These are phyloP conservation scores for Andrena bucephala DNA, from an alignment of 2,888 invertebrate genomes.

Conservation along the genomic window DNA sequence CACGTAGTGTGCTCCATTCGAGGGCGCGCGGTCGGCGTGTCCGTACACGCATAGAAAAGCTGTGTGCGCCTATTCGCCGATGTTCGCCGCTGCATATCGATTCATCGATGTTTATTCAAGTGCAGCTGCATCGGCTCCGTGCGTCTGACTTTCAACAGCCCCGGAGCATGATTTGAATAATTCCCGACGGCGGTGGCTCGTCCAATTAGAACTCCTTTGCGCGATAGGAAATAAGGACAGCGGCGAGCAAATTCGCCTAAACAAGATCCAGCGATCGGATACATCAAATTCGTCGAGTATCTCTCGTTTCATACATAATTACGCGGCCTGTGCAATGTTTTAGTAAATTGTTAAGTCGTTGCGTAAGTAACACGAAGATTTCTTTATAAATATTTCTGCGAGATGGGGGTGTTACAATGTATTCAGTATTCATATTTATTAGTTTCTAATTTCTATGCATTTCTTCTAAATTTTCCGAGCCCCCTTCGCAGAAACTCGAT, in stretches of 20 bases:
- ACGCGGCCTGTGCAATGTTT: neutral
- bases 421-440: too few relatives aligned
- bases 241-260: slow-evolving; percentile 24
- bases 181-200: slow-evolving; percentile 48
- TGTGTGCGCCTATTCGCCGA: slow-evolving; percentile 60
- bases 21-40: slow-evolving; percentile 38
- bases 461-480: too few relatives aligned
- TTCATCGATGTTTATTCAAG: slow-evolving; percentile 73
- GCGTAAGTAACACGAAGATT: too few relatives aligned
- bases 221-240: slow-evolving; percentile 18
- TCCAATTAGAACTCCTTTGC: slow-evolving; percentile 50
- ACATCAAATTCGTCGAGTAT: neutral
- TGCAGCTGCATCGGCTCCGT: slow-evolving; percentile 70
- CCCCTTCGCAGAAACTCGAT: too few relatives aligned
- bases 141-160: slow-evolving; percentile 59
- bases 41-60: slow-evolving; percentile 58
- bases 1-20: slow-evolving; percentile 43
- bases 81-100: slow-evolving; percentile 63
- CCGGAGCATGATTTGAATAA: slow-evolving; percentile 56
- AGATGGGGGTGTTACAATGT: too few relatives aligned
- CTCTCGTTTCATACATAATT: neutral
- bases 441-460: too few relatives aligned
- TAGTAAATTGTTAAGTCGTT: too few relatives aligned
- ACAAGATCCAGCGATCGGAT: slow-evolving; percentile 14
- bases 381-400: too few relatives aligned